These are phyloP conservation scores for Epinephelus lanceolatus DNA, from an alignment of 2,113 vertebrate genomes.

Conservation along the genomic window DNA sequence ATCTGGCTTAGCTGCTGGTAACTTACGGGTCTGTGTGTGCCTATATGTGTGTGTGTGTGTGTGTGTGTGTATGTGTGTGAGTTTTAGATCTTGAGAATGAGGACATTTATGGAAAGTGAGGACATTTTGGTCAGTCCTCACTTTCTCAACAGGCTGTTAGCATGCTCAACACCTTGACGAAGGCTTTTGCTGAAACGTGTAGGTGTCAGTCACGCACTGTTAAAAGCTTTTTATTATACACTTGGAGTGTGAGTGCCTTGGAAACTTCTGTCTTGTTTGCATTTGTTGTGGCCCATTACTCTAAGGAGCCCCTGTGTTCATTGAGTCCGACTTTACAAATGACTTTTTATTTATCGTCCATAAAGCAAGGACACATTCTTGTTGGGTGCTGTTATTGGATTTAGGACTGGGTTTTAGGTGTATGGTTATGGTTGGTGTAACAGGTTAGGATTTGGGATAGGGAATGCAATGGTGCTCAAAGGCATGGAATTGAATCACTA, in stretches of 20 bases:
- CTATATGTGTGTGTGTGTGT: not conserved
- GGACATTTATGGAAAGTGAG: slow-evolving; percentile 47
- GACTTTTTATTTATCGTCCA: not conserved
- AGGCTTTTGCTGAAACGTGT: slow-evolving; percentile 9
- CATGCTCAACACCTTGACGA: not conserved
- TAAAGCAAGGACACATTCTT: not conserved
- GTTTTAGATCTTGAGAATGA: slow-evolving; percentile 21
- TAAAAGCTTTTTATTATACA: slow-evolving; percentile 38
- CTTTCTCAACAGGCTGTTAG: slow-evolving; percentile 10
- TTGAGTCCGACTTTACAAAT: not conserved
- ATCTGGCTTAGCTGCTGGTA: slow-evolving; percentile 26
- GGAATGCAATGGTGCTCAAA: not conserved
- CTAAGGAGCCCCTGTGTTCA: slow-evolving; percentile 19
- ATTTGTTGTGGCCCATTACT: slow-evolving; percentile 22
- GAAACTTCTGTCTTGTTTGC: slow-evolving; percentile 46
- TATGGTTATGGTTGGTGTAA: not conserved
- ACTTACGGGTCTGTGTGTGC: not conserved
- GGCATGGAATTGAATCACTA: not conserved
- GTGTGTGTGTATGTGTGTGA: not conserved
- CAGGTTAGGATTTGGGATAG: not conserved
- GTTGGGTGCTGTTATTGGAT: not conserved
- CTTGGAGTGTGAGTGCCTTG: slow-evolving; percentile 19
- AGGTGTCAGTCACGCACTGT: slow-evolving; percentile 26
- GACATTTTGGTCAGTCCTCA: slow-evolving; percentile 5
- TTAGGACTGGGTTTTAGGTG: not conserved